Base-by-base conservation (phyloP, 2,113 vertebrate genomes). In the Eptatretus burgeri region DNA sequence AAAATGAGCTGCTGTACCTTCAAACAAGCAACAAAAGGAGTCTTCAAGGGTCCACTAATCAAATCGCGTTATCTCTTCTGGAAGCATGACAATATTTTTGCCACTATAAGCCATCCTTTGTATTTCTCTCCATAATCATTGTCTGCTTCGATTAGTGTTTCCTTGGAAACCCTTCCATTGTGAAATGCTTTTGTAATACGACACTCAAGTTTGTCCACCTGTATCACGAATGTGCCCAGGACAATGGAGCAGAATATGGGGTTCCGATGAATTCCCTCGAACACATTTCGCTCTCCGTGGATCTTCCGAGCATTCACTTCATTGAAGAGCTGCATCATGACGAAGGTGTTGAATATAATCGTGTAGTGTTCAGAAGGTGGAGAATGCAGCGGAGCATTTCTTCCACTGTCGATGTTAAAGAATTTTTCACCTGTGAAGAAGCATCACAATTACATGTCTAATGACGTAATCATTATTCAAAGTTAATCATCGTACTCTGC, bases 261-360 rank as follows among this genome's bases (percentile, higher is more conserved):
- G 64, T 98, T 98, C 76, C 93, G 93, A 76, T 94, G 95, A 76
- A 98, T 91, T 68, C 89, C 89, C 64, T 98, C 85, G 68, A 98
- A 98, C 65, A 98, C 91, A 14, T 98, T 98, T 69, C 91, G 80
- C 75, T 98, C 91, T 5, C 91, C 91, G 4, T 98, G 91, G 74
- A 98, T 98, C 76, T 98, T 98, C 51, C 91, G 79, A 51, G 91
- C 91, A 52, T 98, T 98, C 69, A 98, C 91, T 74, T 98, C 91
- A 62, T 98, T 98, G 73, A 98, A 98, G 52, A 98, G 83, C 75
- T 98, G 91, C 91, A 98, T 93, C 78, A 98, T 71, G 66, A 98
- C 91, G 70, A 95, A 95, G 1, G 89, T 94, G 66, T 95, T 95
- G 74, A 95, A 98, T 71, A 98, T 86, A 60, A 98, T 84, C 65